Evolutionary conservation across 1,140 invertebrate species (phyloP), one percentile per base, ranked within the genome.

Genomic region (Nebria ingens): DNA sequence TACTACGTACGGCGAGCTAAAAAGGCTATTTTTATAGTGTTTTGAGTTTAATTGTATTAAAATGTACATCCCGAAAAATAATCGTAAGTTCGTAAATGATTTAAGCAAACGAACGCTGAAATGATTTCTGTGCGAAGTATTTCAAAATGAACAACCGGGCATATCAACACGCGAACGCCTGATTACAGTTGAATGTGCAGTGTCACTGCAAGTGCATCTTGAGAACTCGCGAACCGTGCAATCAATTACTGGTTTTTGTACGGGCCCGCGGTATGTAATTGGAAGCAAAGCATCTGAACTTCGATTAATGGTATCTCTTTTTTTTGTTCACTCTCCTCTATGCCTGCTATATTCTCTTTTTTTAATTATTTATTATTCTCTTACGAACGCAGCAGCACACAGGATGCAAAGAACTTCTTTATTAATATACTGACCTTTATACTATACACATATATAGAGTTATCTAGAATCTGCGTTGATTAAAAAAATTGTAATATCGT

Each of bases 91-190:
- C n/a, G n/a, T n/a, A n/a, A 9, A 34, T n/a, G 25, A 9, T 34
- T 34, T 34, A 34, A 34, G 6, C 6, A 9, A 34, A 34, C n/a
- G 25, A 9, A n/a, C 25, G 25, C n/a, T 34, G 25, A 9, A 34
- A 6, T 6, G 25, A 17, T 45, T 4, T 45, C 9, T 45, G 17
- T 11, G 6, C n/a, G n/a, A n/a, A n/a, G n/a, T n/a, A n/a, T n/a
- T 45, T 17, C 9, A 17, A 45, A 12, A 45, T 17, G 17, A 4
- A 17, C 40, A 12, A 11, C 17, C 40, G 40, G 40, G 6, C 9
- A 45, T 17, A 45, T 45, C 40, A 45, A 45, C 40, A 45, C 40
- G 40, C 40, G 40, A 45, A 45, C 40, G 40, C 40, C 40, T 45
- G 40, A 45, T 45, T 45, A 45, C 40, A 45, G 15, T 4, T 45